Evolutionary conservation across 1,140 invertebrate species (phyloP).

Genomic region (Bombus picipes): DNA sequence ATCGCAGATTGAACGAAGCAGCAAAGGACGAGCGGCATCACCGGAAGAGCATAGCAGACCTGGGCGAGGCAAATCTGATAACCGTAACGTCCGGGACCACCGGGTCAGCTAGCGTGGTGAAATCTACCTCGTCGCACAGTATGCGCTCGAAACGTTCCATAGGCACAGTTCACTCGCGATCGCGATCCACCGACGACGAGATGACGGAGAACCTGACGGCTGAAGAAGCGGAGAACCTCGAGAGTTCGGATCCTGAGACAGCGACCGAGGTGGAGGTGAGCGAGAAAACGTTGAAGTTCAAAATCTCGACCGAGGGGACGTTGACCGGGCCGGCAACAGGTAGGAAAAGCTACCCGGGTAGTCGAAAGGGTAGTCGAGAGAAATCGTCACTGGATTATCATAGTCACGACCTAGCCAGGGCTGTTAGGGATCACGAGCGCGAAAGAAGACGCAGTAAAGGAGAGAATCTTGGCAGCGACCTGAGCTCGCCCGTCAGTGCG

Average conservation of each 20-base stretch:
- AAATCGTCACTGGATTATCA: constrained; percentile 80
- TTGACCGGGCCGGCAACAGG: constrained; percentile 74
- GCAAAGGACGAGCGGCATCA: constrained; percentile 85
- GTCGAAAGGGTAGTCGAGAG: constrained; percentile 85
- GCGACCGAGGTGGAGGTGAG: constrained; percentile 90
- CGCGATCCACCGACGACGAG: constrained; percentile 83
- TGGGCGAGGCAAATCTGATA: constrained; percentile 69
- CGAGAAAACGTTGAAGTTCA: constrained; percentile 89
- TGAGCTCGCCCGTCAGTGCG: constrained; percentile 77
- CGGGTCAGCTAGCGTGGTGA: constrained; percentile 73
- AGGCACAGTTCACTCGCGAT: constrained; percentile 74
- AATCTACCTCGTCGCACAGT: constrained; percentile 83
- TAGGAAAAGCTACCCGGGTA: constrained; percentile 85
- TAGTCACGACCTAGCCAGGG: constrained; percentile 77
- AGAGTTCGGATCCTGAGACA: constrained; percentile 87
- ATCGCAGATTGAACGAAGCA: constrained; percentile 86
- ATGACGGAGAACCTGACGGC: constrained; percentile 81
- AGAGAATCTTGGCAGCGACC: constrained; percentile 75
- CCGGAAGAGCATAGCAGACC: constrained; percentile 84
- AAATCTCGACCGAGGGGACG: constrained; percentile 87
- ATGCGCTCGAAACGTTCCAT: constrained; percentile 82
- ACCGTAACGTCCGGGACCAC: constrained; percentile 45
- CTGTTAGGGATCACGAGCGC: constrained; percentile 77
- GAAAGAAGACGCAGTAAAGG: constrained; percentile 72
- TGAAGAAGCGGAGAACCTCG: constrained; percentile 85